These are phyloP conservation scores for Halcyon malimbica DNA, from an alignment of 2,113 vertebrate genomes.

Conservation along the genomic window DNA sequence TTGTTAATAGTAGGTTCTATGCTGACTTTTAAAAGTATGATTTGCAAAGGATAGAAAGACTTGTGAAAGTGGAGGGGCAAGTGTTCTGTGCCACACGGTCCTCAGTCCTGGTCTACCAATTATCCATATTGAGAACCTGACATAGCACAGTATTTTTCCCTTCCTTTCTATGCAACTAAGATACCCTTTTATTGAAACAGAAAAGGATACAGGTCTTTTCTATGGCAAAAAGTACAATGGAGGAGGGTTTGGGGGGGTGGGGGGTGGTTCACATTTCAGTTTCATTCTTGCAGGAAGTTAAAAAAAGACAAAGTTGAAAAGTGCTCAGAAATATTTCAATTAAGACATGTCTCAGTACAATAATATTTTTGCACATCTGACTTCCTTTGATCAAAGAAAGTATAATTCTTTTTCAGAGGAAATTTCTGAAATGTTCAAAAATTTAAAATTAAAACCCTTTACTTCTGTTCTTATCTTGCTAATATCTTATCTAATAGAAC, in stretches of 20 bases:
- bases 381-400: neutral
- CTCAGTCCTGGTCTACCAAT: neutral
- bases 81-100: neutral
- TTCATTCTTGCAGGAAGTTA: neutral
- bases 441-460: neutral
- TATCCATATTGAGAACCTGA: neutral
- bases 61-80: neutral
- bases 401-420: neutral
- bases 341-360: neutral
- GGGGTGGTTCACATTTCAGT: neutral
- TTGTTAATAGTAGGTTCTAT: neutral
- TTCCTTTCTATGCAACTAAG: neutral
- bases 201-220: neutral
- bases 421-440: neutral
- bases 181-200: neutral
- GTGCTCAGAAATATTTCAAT: neutral
- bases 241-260: rapidly evolving
- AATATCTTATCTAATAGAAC: neutral
- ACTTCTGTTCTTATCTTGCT: neutral
- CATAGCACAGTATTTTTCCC: neutral
- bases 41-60: neutral
- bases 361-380: neutral
- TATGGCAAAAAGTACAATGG: neutral
- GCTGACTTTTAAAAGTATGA: neutral
- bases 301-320: neutral